Conservation (phyloP, 1,140 invertebrate species). For the Geopemphigus sp. region DNA sequence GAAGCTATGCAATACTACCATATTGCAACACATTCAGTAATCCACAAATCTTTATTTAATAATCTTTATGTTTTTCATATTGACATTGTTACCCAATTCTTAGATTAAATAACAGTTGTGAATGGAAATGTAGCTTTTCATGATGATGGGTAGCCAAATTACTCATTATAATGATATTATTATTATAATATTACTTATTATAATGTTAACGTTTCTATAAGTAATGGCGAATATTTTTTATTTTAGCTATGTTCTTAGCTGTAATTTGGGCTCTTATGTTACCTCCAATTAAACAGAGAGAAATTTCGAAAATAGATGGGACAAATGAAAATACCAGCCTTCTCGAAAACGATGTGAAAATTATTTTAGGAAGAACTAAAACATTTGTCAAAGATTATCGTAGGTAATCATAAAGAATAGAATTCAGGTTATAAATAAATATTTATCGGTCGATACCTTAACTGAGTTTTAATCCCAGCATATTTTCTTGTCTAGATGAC, state of each 20-base stretch:
- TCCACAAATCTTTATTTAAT: no score
- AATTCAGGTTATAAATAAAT: background rate
- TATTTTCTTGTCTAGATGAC: background rate
- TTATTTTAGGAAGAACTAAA: background rate
- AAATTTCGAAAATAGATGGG: no score
- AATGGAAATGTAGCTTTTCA: no score
- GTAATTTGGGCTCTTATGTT: background rate
- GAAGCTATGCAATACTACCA: background rate
- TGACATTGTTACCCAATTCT: no score
- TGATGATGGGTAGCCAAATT: no score
- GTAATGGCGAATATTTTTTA: background rate
- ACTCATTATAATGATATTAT: no score
- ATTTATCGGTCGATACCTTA: background rate
- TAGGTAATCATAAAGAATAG: background rate
- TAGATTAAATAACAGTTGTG: no score
- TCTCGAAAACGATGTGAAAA: background rate
- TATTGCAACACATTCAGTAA: background rate
- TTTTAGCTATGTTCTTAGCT: conserved; percentile 24
- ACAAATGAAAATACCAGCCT: background rate
- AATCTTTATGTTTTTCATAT: no score
- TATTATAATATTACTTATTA: no score
- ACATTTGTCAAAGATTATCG: background rate
- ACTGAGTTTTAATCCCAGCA: background rate
- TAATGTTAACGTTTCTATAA: no score
- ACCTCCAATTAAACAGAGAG: background rate